phyloP scores from a whole-genome alignment of 2,113 vertebrate genomes.

The Oncorhynchus mykiss region DNA sequence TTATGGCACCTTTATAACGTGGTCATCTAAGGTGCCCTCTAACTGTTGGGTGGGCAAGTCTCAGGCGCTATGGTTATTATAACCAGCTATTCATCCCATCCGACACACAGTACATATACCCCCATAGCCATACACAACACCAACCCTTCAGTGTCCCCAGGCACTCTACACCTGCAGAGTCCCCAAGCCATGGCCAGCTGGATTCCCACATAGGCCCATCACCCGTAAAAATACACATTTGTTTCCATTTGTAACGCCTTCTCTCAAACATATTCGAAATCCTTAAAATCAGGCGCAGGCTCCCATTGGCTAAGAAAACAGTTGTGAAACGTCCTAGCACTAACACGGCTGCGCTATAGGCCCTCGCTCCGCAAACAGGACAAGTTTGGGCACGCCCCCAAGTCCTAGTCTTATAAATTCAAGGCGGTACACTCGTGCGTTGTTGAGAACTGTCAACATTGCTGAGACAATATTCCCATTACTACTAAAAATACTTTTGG shows the following conservation, averaged over 20 bases:
- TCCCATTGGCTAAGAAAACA: slow-evolving; percentile 55
- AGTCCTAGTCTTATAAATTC: slow-evolving; percentile 50
- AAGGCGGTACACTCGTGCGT: slow-evolving; percentile 54
- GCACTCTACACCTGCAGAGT: slow-evolving; percentile 77
- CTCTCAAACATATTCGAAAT: slow-evolving; percentile 78
- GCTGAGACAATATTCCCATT: neutral
- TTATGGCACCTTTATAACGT: slow-evolving; percentile 20
- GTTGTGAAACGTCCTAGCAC: slow-evolving; percentile 30
- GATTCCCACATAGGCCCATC: slow-evolving; percentile 76
- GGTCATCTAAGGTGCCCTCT: slow-evolving; percentile 51
- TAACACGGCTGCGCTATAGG: slow-evolving; percentile 57
- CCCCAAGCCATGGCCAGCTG: slow-evolving; percentile 71
- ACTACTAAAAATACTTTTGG: slow-evolving; percentile 18
- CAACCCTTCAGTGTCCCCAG: slow-evolving; percentile 64
- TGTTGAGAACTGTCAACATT: slow-evolving; percentile 75
- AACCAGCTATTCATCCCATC: slow-evolving; percentile 53
- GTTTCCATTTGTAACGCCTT: slow-evolving; percentile 83
- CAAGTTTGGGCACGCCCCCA: slow-evolving; percentile 47
- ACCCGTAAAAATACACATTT: slow-evolving; percentile 81
- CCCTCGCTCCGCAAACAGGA: slow-evolving; percentile 46
- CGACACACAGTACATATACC: slow-evolving; percentile 36
- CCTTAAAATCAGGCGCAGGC: slow-evolving; percentile 67
- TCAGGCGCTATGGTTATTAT: slow-evolving; percentile 62
- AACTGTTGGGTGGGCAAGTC: slow-evolving; percentile 50
- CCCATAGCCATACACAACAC: slow-evolving; percentile 31